Evolutionary conservation across 2,113 vertebrate genomes (phyloP).

Genomic region (Lophura nycthemera): DNA sequence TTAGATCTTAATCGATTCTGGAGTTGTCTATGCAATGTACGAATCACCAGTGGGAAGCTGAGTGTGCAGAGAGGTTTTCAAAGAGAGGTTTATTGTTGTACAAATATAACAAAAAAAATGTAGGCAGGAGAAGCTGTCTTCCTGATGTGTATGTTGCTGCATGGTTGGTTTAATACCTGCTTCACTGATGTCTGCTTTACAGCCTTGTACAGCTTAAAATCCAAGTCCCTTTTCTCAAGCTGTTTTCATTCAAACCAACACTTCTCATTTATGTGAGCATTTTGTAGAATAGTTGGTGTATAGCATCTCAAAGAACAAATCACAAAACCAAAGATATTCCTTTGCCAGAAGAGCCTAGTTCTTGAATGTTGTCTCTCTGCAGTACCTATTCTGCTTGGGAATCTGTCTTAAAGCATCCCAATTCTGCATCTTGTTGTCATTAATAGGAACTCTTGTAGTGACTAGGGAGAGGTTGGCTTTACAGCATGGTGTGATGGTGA

Average conservation of each 20-base stretch:
- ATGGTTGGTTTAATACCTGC: background rate
- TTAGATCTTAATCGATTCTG: background rate
- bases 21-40: background rate
- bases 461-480: background rate
- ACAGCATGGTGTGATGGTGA: rapidly evolving
- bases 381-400: background rate
- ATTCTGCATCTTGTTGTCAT: background rate
- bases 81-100: background rate
- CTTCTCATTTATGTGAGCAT: rapidly evolving
- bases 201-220: background rate
- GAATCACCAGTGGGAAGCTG: background rate
- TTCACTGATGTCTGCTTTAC: background rate
- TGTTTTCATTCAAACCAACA: background rate
- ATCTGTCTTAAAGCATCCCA: background rate
- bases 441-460: background rate
- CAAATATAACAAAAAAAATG: background rate
- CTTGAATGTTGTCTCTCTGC: background rate
- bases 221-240: background rate
- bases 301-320: background rate
- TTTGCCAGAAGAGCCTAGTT: background rate
- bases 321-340: background rate
- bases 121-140: background rate
- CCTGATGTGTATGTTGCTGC: background rate
- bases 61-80: background rate
- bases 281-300: background rate